These are phyloP conservation scores for Pluvianellus socialis DNA, from an alignment of 2,113 vertebrate species.

Conservation along the genomic window DNA sequence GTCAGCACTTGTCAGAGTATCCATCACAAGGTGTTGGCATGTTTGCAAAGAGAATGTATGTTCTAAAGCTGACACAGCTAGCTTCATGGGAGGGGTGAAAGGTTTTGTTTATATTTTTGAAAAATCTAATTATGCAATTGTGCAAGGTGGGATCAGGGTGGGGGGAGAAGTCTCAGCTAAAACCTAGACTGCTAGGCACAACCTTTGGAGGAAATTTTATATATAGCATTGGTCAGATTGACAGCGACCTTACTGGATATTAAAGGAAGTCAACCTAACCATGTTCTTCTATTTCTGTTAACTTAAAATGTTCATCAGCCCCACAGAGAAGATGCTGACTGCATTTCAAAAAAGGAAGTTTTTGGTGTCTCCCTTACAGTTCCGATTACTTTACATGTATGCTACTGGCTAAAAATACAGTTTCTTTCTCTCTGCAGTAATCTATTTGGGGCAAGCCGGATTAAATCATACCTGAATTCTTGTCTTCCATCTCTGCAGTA, in stretches of 20 bases:
- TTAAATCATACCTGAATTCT: not conserved
- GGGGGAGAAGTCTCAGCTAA: not conserved
- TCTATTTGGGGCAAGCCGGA: not conserved
- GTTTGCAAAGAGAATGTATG: not conserved
- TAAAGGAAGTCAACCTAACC: constrained; percentile 3
- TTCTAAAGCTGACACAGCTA: constrained; percentile 48
- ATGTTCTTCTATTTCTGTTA: not conserved
- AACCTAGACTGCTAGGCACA: not conserved
- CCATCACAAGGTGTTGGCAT: not conserved
- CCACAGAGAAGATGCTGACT: not conserved
- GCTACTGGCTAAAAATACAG: not conserved
- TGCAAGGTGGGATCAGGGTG: not conserved
- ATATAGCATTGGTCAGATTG: not conserved
- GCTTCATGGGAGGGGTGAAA: constrained; percentile 13
- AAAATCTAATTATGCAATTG: constrained; percentile 26
- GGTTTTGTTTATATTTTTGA: constrained; percentile 9
- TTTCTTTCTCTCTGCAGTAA: not conserved
- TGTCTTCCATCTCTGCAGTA: not conserved
- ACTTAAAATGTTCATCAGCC: not conserved
- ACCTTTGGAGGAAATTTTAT: not conserved
- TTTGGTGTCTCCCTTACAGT: not conserved
- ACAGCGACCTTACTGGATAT: not conserved
- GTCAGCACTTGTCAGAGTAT: constrained; percentile 33
- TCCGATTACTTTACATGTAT: not conserved
- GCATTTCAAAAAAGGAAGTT: not conserved